Percentiles rank a stretch among this genome's conserved stretches.
Conservation (phyloP, 2,888 invertebrate genomes). For the Agrotis exclamationis region DNA sequence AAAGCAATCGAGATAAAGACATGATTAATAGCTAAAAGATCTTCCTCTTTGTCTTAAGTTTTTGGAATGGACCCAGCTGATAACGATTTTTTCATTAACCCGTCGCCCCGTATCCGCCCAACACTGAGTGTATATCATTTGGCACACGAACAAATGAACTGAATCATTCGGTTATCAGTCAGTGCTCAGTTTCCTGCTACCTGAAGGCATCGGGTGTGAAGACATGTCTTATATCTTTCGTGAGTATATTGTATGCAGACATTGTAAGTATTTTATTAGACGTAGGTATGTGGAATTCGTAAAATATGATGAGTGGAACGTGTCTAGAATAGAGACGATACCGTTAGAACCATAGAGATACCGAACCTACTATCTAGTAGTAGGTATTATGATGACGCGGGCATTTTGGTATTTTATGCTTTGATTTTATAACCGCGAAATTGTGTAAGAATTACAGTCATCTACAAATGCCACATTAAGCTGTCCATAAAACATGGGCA, state of each 20-base stretch:
- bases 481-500: background rate
- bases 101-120: conserved; percentile 27
- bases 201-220: conserved; percentile 36
- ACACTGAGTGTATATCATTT: conserved; percentile 35
- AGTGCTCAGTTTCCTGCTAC: conserved; percentile 32
- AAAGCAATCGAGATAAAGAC: conserved; percentile 74
- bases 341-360: conserved; percentile 4
- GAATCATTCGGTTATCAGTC: conserved; percentile 45
- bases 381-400: background rate
- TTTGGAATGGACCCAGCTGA: conserved; percentile 70
- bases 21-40: conserved; percentile 77
- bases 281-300: conserved; percentile 37
- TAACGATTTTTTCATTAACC: conserved; percentile 69
- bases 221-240: conserved; percentile 10
- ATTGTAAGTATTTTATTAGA: conserved; percentile 20
- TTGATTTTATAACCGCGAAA: background rate
- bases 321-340: conserved; percentile 9
- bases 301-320: conserved; percentile 35
- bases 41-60: conserved; percentile 72
- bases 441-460: conserved; percentile 1
- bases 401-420: background rate
- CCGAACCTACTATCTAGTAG: background rate
- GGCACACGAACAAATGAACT: conserved; percentile 37
- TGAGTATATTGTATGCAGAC: conserved; percentile 29
- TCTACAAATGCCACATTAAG: background rate